A percentile compares a stretch with the other conserved stretches of the same genome.
Conservation (phyloP, 2,888 invertebrate species). For the Petrolisthes manimaculis region DNA sequence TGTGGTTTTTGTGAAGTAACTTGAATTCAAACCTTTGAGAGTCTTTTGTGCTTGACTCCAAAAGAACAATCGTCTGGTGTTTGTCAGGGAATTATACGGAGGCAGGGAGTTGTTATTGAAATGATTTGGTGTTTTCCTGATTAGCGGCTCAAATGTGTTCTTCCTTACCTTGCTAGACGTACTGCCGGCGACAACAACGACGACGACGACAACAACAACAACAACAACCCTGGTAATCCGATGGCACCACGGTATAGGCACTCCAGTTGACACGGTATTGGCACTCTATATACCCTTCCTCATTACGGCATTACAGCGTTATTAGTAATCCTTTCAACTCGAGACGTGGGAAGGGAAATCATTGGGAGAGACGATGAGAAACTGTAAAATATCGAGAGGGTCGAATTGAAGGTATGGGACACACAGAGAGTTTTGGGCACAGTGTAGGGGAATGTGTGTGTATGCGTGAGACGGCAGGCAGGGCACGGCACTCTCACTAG, state of each 20-base stretch:
- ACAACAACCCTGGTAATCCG: neutral
- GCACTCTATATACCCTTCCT: too few species aligned
- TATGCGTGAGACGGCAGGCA: neutral
- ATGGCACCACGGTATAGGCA: neutral
- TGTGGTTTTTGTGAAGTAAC: too few species aligned
- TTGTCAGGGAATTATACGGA: neutral
- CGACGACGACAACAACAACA: too few species aligned
- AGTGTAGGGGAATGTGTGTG: neutral
- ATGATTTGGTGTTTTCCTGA: neutral
- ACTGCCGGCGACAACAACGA: too few species aligned
- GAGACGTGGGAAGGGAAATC: too few species aligned
- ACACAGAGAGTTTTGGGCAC: conserved; percentile 7
- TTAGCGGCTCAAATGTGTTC: too few species aligned
- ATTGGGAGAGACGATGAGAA: too few species aligned
- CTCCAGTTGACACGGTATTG: too few species aligned
- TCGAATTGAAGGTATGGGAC: neutral
- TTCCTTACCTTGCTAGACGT: conserved; percentile 5
- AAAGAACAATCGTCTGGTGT: too few species aligned
- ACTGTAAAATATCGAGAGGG: too few species aligned
- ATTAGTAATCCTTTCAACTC: neutral
- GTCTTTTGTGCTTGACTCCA: too few species aligned
- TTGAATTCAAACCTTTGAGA: too few species aligned
- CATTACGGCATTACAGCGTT: neutral
- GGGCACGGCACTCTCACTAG: conserved; percentile 15
- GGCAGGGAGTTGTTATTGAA: neutral